phyloP scores from a whole-genome alignment of 2,797 vertebrate species.

The Enteromius trimaculatus region DNA sequence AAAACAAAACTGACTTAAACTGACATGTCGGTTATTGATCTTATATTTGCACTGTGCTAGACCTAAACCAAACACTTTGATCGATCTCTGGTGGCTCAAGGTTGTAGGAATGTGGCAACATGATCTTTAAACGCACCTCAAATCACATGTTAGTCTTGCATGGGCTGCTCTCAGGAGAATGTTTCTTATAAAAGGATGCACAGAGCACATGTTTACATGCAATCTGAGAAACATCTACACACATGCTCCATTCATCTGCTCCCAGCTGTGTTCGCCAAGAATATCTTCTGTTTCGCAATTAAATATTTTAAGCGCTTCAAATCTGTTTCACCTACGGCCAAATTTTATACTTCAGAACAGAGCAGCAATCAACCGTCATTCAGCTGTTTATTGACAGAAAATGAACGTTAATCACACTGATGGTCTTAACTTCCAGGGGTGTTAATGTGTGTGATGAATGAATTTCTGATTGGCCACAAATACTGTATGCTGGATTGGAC shows the following conservation, averaged over 20 bases:
- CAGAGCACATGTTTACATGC: background rate
- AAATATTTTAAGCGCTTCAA: slow-evolving; percentile 4
- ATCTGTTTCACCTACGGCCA: background rate
- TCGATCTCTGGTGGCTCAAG: slow-evolving; percentile 4
- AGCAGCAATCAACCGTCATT: slow-evolving; percentile 48
- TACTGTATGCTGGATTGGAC: background rate
- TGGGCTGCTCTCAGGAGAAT: background rate
- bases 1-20: background rate
- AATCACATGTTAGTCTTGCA: background rate
- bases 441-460: slow-evolving; percentile 19
- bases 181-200: slow-evolving; percentile 4
- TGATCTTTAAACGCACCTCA: slow-evolving; percentile 1
- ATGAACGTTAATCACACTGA: slow-evolving; percentile 37
- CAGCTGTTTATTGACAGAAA: slow-evolving; percentile 31
- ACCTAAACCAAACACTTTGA: slow-evolving; percentile 2
- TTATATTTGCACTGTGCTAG: background rate
- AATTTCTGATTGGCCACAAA: background rate
- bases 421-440: background rate
- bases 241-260: slow-evolving; percentile 5
- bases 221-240: slow-evolving; percentile 23
- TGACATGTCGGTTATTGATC: slow-evolving; percentile 7
- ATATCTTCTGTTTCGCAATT: slow-evolving; percentile 4
- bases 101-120: background rate
- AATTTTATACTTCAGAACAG: background rate
- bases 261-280: background rate